phyloP scores from a whole-genome alignment of 1,140 invertebrate genomes.

The Globodera rostochiensis region DNA sequence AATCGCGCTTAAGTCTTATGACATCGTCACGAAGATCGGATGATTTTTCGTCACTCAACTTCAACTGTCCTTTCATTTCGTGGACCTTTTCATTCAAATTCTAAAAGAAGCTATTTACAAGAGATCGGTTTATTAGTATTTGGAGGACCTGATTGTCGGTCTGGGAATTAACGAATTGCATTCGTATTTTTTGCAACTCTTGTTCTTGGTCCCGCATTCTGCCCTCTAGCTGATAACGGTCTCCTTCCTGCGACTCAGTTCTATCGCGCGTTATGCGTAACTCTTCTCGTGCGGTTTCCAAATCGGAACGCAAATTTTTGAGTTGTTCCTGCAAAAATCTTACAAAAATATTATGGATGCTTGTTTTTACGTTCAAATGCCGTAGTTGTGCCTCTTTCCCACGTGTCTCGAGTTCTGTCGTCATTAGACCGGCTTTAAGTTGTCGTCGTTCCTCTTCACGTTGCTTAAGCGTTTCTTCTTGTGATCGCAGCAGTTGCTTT shows the following conservation, averaged over 20 bases:
- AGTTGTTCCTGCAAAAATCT: constrained; percentile 58
- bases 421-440: constrained; percentile 63
- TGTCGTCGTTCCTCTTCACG: constrained; percentile 62
- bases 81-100: constrained; percentile 58
- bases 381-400: constrained; percentile 64
- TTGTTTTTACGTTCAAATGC: constrained; percentile 57
- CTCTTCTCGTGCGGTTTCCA: constrained; percentile 62
- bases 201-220: constrained; percentile 60
- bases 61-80: constrained; percentile 56
- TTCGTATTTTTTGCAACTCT: constrained; percentile 53
- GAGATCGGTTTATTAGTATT: neutral
- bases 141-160: constrained; percentile 49
- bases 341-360: neutral
- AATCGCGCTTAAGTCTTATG: constrained; percentile 55
- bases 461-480: constrained; percentile 62
- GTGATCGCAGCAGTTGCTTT: constrained; percentile 64
- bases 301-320: constrained; percentile 61
- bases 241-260: constrained; percentile 57
- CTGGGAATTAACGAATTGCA: constrained; percentile 57
- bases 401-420: constrained; percentile 59
- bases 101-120: constrained; percentile 26
- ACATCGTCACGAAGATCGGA: constrained; percentile 57
- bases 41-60: constrained; percentile 57
- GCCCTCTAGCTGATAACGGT: constrained; percentile 59
- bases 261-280: constrained; percentile 56